Conservation (phyloP, 2,888 invertebrate species). For the Sussaba pulchella region DNA sequence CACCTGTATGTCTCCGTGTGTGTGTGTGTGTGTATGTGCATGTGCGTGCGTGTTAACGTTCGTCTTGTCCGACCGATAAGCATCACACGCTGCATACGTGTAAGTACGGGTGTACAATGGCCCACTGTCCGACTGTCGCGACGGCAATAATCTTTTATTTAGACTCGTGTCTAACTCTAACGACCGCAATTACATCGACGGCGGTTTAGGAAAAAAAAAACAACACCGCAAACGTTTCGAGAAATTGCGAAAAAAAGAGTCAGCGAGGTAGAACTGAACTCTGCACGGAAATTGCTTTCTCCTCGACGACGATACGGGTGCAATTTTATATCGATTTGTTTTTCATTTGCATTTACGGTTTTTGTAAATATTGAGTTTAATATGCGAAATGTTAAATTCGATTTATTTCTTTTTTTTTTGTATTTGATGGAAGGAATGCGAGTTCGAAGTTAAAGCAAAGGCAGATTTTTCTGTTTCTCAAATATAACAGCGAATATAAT, state of each 20-base stretch:
- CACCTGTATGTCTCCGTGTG: conserved; percentile 61
- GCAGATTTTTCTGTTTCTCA: no score
- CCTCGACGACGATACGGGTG: not conserved
- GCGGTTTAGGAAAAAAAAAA: not conserved
- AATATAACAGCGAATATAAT: no score
- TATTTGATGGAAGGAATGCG: no score
- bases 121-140: conserved; percentile 24
- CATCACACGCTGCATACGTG: conserved; percentile 29
- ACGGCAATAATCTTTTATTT: conserved; percentile 12
- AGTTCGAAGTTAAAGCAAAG: no score
- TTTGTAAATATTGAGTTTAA: no score
- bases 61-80: conserved; percentile 28
- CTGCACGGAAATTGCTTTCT: not conserved
- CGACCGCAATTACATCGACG: not conserved
- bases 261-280: not conserved
- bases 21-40: conserved; percentile 2
- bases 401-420: no score
- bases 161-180: not conserved
- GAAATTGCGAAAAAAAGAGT: not conserved
- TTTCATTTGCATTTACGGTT: not conserved
- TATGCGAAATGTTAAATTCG: no score
- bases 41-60: not conserved
- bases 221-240: not conserved
- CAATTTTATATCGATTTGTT: not conserved
- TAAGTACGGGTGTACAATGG: conserved; percentile 4